phyloP scores from a whole-genome alignment of 2,888 invertebrate species.

The Drosophila pegasa region DNA sequence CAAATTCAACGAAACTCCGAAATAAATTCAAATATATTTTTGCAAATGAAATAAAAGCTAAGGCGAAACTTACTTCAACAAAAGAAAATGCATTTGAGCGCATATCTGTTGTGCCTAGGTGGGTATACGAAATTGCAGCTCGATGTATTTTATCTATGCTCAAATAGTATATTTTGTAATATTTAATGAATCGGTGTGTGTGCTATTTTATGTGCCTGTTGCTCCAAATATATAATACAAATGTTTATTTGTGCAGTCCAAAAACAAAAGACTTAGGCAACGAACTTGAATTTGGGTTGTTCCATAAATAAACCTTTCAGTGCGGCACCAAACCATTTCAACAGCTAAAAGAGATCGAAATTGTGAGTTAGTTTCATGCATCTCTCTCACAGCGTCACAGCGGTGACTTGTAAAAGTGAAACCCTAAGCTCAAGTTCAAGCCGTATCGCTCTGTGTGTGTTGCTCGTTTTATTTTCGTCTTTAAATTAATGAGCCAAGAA shows the following conservation, averaged over 20 bases:
- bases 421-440: conserved; percentile 58
- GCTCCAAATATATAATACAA: conserved; percentile 1
- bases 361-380: conserved; percentile 7
- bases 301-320: conserved; percentile 5
- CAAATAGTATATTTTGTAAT: conserved; percentile 50
- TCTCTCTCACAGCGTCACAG: conserved; percentile 6
- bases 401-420: conserved; percentile 50
- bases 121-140: conserved; percentile 50
- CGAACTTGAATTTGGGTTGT: conserved; percentile 55
- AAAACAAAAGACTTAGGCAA: conserved; percentile 75
- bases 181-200: conserved; percentile 3
- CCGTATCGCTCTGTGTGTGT: conserved; percentile 21
- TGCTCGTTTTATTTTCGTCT: not conserved
- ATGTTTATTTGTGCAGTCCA: conserved; percentile 10
- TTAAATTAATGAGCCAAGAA: conserved; percentile 40
- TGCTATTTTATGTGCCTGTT: conserved; percentile 50
- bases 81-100: conserved; percentile 62
- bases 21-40: conserved; percentile 21
- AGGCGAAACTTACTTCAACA: not conserved
- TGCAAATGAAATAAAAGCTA: conserved; percentile 42
- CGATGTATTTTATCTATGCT: conserved; percentile 1
- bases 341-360: conserved; percentile 19
- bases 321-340: conserved; percentile 25
- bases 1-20: conserved; percentile 38
- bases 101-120: conserved; percentile 68